These are phyloP conservation scores for Lobophora halterata DNA, from an alignment of 2,888 invertebrate genomes.

Conservation along the genomic window DNA sequence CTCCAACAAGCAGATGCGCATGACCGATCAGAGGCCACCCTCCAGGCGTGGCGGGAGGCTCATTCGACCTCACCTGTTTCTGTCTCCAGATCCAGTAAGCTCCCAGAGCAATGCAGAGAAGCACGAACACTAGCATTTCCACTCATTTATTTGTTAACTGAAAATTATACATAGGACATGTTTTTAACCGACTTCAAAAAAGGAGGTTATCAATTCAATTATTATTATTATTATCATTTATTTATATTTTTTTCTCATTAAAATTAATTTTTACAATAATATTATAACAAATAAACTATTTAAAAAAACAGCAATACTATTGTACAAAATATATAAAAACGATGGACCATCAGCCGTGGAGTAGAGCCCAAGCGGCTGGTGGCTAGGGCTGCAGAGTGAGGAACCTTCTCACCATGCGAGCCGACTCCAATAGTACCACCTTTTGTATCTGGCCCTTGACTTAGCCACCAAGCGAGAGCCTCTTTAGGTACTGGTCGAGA, in stretches of 20 bases:
- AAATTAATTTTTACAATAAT: constrained; percentile 22
- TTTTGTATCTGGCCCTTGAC: no score
- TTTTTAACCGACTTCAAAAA: no score
- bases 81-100: constrained; percentile 42
- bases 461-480: no score
- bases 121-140: constrained; percentile 41
- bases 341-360: no score
- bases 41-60: constrained; percentile 51
- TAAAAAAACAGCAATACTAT: no score
- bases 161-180: constrained; percentile 2
- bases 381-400: no score
- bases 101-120: constrained; percentile 40
- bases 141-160: constrained; percentile 23
- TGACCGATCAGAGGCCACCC: constrained; percentile 58
- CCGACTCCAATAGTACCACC: no score
- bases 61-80: constrained; percentile 35
- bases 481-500: no score
- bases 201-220: no score
- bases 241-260: constrained; percentile 11
- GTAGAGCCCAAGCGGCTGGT: no score
- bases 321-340: no score
- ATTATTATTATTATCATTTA: not conserved
- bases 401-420: no score
- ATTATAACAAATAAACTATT: constrained; percentile 11
- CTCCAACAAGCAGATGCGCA: constrained; percentile 54